Evolutionary conservation across 1,140 invertebrate species (phyloP), one percentile per base, ranked within the genome.

Genomic region (Wasmannia auropunctata): DNA sequence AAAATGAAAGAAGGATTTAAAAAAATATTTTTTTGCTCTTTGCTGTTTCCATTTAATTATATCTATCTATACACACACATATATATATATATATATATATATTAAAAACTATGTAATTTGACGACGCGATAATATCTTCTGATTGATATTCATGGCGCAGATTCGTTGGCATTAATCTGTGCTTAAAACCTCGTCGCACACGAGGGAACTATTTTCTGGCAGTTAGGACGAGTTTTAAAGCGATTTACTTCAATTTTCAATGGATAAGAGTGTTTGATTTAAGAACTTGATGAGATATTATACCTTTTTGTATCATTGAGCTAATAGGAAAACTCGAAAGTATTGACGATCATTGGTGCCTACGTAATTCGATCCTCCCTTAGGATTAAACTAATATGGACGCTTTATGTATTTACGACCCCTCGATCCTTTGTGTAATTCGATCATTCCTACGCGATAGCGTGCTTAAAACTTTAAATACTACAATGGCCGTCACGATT

Each of bases 391-490:
- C 25, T 54, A 34, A 46, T 70, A 81, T 10, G n/a, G n/a, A 80
- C 46, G 63, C 28, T 58, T 46, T 31, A 83, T 10, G 51, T 83
- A 72, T 72, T 83, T 83, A 83, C 56, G 19, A 58, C 7, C 19
- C n/a, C 37, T 58, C 34, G 14, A 25, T 72, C 69, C 67, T 72
- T 34, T 58, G 25, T 46, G n/a, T 60, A 83, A 72, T 83, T 58
- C 51, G 67, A 72, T 81, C 34, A 72, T 58, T 72, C 7, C 34
- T 83, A 80, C 62, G 22, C 34, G 22, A 40, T 69, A 19, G 22
- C 28, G 14, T 58, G 51, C 37, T 81, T 83, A 46, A 83, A 83
- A 83, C 67, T 81, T 81, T 72, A 72, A 81, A 43, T 70, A 81
- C 65, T 56, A 31, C 22, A 22, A 69, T 46, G 56, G 67, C 25